A percentile compares a stretch with the other conserved stretches of the same genome.
These are phyloP conservation scores for Hofmannophila pseudospretella DNA, from an alignment of 2,888 invertebrate genomes.

Conservation along the genomic window DNA sequence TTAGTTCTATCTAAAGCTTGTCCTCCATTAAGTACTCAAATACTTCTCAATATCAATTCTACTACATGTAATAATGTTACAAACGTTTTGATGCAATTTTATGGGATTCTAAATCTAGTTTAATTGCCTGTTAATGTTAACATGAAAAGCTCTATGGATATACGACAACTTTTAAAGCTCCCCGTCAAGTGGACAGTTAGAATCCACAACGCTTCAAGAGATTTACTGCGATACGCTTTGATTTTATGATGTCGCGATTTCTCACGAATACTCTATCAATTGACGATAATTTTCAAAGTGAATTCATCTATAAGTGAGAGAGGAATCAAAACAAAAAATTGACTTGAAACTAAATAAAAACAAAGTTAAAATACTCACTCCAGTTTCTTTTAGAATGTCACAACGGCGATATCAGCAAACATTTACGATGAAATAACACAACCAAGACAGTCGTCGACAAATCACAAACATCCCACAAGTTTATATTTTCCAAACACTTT, in stretches of 20 bases:
- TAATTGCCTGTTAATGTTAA: slow-evolving; percentile 47
- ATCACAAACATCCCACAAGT: slow-evolving; percentile 71
- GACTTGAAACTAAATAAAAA: not conserved
- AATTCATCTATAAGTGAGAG: not conserved
- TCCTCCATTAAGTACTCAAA: no score
- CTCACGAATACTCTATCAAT: slow-evolving; percentile 40
- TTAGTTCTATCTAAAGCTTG: no score
- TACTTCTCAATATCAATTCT: no score
- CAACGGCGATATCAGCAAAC: slow-evolving; percentile 35
- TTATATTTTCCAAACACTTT: slow-evolving; percentile 37
- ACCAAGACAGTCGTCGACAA: slow-evolving; percentile 39
- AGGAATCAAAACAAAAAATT: slow-evolving; percentile 12
- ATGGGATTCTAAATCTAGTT: slow-evolving; percentile 28
- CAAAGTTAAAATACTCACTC: slow-evolving; percentile 44
- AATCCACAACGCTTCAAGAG: slow-evolving; percentile 55
- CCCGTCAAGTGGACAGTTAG: slow-evolving; percentile 65
- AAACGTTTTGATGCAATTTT: not conserved
- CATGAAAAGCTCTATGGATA: slow-evolving; percentile 46
- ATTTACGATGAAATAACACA: slow-evolving; percentile 37
- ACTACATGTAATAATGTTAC: no score
- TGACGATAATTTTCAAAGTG: slow-evolving; percentile 38
- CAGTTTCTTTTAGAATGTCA: slow-evolving; percentile 36
- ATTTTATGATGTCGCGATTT: slow-evolving; percentile 50
- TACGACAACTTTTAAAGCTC: slow-evolving; percentile 61
- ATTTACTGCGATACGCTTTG: slow-evolving; percentile 70